Base-by-base conservation (phyloP, 92 coral and sea anemone genomes). In the Isaurus tuberculatus region DNA sequence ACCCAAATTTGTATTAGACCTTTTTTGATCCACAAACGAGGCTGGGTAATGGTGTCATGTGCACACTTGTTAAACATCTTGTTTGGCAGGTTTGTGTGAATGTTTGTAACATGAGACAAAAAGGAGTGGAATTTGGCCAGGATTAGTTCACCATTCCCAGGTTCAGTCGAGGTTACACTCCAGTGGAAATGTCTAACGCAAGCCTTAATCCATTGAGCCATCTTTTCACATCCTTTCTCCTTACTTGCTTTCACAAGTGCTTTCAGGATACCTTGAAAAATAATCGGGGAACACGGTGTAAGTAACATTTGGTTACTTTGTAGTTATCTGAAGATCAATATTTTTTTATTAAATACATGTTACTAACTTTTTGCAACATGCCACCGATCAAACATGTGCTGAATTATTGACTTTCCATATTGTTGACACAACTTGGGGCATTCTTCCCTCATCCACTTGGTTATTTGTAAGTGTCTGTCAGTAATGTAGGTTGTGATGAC, bases 131-230 rank as follows among this genome's bases (percentile, higher is more conserved):
- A 69, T 29, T 69, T 69, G 4, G 73, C 73, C 28, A 69, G 73
- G 28, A 69, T 69, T 26, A 69, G 26, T 3, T 69, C 73, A 34
- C 48, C 43, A 34, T 17, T 13, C 36, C 36, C 36, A 16, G 73
- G 73, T n/a, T 15, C 36, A 37, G 73, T 69, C 10, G 73, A 69
- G 23, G 85, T 81, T 9, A 58, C 94, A 31, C 90, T 44, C 94
- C 97, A 90, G 64, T 92, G 87, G 27, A 87, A 86, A 57, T 92
- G 89, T 63, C 89, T 49, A 10, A 65, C 91, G 83, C 92, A 88
- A 13, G 97, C 75, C 58, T 84, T 83, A 33, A 46, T 88, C 97
- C 94, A 90, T 44, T 74, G 83, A 0, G 79, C 90, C 34, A 93
- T 64, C 20, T 79, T 74, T 36, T 93, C 88, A 66, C 92, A 88